Conservation (phyloP, 2,113 vertebrate species). For the Orientallactaga bullata region DNA sequence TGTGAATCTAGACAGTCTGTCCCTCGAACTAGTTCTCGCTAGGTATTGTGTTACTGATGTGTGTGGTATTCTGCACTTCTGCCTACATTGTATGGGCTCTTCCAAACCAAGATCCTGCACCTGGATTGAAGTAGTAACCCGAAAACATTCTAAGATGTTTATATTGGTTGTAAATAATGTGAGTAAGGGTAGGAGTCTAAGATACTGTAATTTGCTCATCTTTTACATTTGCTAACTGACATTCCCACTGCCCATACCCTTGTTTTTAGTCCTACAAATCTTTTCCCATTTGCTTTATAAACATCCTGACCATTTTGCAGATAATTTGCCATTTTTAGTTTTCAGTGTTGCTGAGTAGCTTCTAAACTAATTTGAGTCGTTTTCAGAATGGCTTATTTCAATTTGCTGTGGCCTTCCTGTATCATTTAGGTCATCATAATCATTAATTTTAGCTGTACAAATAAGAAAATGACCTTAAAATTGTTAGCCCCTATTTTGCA, state of each 20-base stretch:
- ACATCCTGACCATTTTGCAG: not conserved
- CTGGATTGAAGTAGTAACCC: not conserved
- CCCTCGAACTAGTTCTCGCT: not conserved
- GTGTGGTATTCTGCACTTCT: not conserved
- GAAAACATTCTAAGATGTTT: not conserved
- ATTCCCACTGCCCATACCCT: not conserved
- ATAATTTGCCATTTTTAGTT: not conserved
- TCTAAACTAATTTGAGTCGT: slow-evolving; percentile 10
- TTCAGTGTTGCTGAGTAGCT: slow-evolving; percentile 1
- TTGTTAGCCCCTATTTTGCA: no score
- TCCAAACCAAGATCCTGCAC: not conserved
- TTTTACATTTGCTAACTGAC: not conserved
- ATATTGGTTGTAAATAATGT: not conserved
- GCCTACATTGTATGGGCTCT: not conserved
- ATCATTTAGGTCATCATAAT: not conserved
- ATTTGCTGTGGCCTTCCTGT: not conserved
- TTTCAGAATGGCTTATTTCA: slow-evolving; percentile 11
- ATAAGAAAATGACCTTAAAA: not conserved
- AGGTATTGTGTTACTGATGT: not conserved
- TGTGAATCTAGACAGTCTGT: not conserved
- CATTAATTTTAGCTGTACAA: not conserved
- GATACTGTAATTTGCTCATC: not conserved
- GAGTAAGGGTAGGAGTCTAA: not conserved
- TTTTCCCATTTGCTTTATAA: slow-evolving; percentile 12
- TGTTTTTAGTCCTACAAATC: not conserved